These are phyloP conservation scores for Anthoscopus minutus DNA, from an alignment of 2,113 vertebrate species.

Conservation along the genomic window DNA sequence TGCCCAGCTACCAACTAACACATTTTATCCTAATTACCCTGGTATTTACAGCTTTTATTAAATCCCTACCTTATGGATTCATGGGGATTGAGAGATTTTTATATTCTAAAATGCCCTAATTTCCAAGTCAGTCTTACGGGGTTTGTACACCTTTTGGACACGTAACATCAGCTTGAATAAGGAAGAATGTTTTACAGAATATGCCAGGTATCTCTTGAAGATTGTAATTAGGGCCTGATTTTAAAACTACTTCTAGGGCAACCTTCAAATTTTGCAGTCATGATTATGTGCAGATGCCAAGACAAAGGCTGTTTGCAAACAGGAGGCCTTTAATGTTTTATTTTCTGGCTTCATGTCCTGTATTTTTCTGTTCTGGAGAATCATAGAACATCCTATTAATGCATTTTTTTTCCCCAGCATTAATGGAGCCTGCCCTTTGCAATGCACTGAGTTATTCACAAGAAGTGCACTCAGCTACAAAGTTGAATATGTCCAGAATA, in stretches of 20 bases:
- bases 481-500: not conserved
- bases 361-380: not conserved
- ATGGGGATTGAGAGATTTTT: not conserved
- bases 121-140: not conserved
- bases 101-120: not conserved
- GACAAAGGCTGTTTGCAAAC: not conserved
- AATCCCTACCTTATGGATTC: not conserved
- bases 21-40: not conserved
- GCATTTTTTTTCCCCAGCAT: not conserved
- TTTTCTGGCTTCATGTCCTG: not conserved
- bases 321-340: not conserved
- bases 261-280: not conserved
- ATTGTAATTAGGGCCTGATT: not conserved
- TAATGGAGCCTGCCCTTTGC: not conserved
- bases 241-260: conserved; percentile 8
- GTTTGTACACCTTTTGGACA: not conserved
- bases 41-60: conserved; percentile 3
- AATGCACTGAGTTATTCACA: not conserved
- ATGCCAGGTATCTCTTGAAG: not conserved
- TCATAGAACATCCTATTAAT: not conserved
- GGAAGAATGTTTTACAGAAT: not conserved
- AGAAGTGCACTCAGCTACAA: not conserved
- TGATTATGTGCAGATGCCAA: not conserved
- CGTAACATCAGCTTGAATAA: not conserved
- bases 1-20: not conserved